These are phyloP conservation scores for Chironomus tentans DNA, from an alignment of 2,888 invertebrate species.

Conservation along the genomic window DNA sequence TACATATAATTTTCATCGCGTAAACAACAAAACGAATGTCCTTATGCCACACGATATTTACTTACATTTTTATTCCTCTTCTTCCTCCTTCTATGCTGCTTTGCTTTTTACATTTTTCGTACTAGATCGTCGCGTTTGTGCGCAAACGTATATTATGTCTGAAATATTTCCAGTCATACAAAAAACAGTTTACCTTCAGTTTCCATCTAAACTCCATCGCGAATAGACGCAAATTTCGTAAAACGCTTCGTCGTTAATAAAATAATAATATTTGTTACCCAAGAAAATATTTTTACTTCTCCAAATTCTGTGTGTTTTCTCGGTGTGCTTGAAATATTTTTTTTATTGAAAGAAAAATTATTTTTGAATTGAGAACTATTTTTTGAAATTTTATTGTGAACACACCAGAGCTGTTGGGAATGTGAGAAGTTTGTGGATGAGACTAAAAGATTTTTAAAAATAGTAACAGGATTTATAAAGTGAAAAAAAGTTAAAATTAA, in stretches of 20 bases:
- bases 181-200: not conserved
- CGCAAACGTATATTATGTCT: not conserved
- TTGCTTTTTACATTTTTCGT: not conserved
- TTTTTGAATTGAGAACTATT: not conserved
- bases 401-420: no score
- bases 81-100: not conserved
- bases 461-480: no score
- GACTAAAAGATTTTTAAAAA: no score
- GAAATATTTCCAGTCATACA: not conserved
- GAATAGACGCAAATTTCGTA: not conserved
- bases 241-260: not conserved
- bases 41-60: not conserved
- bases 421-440: no score
- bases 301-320: not conserved
- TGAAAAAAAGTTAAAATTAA: no score
- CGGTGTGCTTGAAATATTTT: not conserved
- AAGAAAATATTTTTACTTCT: not conserved
- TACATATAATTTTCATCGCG: not conserved
- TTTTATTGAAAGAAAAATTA: not conserved
- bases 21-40: slow-evolving; percentile 1
- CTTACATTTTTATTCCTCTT: not conserved
- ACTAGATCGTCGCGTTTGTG: not conserved
- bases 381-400: no score
- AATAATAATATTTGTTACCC: not conserved
- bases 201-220: not conserved